Conservation (phyloP, 2,113 vertebrate genomes). For the Panthera tigris region DNA sequence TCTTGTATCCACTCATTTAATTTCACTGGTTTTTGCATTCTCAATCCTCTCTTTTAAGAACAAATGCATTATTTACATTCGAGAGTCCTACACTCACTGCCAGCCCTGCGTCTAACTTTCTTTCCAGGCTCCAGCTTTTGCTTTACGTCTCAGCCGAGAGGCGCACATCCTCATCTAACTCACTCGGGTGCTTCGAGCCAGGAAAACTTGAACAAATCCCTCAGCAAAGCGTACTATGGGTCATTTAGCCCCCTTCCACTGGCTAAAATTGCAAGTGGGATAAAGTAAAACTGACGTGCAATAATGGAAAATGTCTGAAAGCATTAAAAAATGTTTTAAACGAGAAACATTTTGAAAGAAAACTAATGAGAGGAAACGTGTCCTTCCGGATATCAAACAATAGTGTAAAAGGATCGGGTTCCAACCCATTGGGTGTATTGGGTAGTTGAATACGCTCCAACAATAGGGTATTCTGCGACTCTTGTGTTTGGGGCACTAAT, state of each 20-base stretch:
- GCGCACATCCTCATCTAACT: no score
- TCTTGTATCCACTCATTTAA: no score
- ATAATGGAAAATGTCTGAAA: background rate
- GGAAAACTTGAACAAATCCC: background rate
- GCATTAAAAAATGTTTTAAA: background rate
- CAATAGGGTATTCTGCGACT: background rate
- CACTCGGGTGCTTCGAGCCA: background rate
- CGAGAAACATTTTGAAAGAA: background rate
- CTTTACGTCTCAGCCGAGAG: fast-evolving
- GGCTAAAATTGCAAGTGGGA: background rate
- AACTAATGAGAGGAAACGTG: background rate
- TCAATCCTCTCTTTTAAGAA: no score
- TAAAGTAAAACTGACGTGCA: background rate
- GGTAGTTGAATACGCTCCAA: no score
- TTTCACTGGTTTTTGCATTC: background rate
- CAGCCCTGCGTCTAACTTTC: no score
- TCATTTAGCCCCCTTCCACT: background rate
- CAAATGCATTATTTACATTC: background rate
- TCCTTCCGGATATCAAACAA: background rate
- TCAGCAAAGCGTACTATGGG: no score
- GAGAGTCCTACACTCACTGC: no score
- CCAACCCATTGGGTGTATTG: background rate
- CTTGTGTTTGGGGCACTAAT: no score
- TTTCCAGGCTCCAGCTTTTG: background rate
- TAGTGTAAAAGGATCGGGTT: background rate